A percentile compares a stretch with the other conserved stretches of the same genome.
These are phyloP conservation scores for Eupeodes latifasciatus DNA, from an alignment of 2,888 invertebrate species.

Conservation along the genomic window DNA sequence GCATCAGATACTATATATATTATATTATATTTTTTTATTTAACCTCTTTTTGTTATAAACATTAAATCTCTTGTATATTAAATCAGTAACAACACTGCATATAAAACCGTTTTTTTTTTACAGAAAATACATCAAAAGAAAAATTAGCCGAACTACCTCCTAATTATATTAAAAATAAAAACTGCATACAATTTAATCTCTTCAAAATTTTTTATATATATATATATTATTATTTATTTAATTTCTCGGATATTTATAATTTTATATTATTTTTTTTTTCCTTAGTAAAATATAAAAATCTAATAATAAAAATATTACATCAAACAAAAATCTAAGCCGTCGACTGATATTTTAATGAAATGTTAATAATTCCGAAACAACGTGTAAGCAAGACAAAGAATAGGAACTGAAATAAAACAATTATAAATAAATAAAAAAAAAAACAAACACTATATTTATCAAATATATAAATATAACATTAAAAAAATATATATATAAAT, in stretches of 20 bases:
- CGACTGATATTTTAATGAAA: conserved; percentile 82
- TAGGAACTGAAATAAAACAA: conserved; percentile 67
- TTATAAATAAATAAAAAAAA: conserved; percentile 43
- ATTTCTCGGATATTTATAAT: conserved; percentile 8
- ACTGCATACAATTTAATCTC: conserved; percentile 30
- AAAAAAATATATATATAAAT: conserved; percentile 19
- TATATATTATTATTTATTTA: conserved; percentile 24
- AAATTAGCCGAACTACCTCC: conserved; percentile 75
- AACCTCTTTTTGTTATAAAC: background rate
- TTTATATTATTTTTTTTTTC: background rate
- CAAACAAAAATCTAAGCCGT: conserved; percentile 78
- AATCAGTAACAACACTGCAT: conserved; percentile 22
- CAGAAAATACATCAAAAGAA: conserved; percentile 63
- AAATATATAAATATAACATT: conserved; percentile 47
- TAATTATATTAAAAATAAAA: conserved; percentile 45
- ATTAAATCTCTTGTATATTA: conserved; percentile 39
- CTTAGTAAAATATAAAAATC: conserved; percentile 37
- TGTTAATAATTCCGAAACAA: conserved; percentile 77
- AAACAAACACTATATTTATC: conserved; percentile 54
- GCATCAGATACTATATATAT: conserved; percentile 65
- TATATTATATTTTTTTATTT: conserved; percentile 17
- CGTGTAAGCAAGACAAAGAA: conserved; percentile 76
- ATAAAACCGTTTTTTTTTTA: conserved; percentile 40
- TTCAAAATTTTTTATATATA: conserved; percentile 42
- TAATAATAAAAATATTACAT: conserved; percentile 32